These are phyloP conservation scores for Sphaerophoria rueppellii DNA, from an alignment of 2,888 invertebrate species.

Conservation along the genomic window DNA sequence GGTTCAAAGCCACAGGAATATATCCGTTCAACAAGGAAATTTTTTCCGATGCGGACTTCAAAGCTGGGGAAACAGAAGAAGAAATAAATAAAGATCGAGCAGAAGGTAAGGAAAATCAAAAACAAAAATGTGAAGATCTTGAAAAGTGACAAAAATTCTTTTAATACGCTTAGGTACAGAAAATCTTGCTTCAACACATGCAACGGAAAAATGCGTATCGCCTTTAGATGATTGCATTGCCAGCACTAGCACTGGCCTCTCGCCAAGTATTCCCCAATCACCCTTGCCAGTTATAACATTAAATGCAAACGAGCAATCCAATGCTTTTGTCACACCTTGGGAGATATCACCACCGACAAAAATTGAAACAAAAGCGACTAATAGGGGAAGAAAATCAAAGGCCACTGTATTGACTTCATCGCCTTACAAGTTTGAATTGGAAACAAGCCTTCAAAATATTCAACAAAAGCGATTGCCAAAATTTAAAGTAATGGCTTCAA, in stretches of 20 bases:
- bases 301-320: too few relatives aligned
- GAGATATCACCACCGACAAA: too few relatives aligned
- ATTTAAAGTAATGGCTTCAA: not conserved
- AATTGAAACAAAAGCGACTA: not conserved
- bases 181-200: too few relatives aligned
- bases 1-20: constrained; percentile 1
- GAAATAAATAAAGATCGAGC: not conserved
- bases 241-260: too few relatives aligned
- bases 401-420: constrained; percentile 20
- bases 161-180: not conserved
- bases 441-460: constrained; percentile 9
- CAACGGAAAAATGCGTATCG: too few relatives aligned
- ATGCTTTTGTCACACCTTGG: too few relatives aligned
- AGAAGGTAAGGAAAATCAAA: not conserved
- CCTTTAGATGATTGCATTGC: too few relatives aligned
- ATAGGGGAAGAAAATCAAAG: constrained; percentile 18
- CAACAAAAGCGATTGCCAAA: not conserved
- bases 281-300: too few relatives aligned
- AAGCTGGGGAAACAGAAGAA: not conserved
- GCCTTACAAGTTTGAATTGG: constrained; percentile 7
- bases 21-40: constrained; percentile 11
- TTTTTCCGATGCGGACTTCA: constrained; percentile 15
- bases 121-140: not conserved
- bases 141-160: not conserved
- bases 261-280: too few relatives aligned